Evolutionary conservation across 2,888 invertebrate genomes (phyloP), one percentile per base, ranked within the genome.

Genomic region (Eupithecia vulgata): DNA sequence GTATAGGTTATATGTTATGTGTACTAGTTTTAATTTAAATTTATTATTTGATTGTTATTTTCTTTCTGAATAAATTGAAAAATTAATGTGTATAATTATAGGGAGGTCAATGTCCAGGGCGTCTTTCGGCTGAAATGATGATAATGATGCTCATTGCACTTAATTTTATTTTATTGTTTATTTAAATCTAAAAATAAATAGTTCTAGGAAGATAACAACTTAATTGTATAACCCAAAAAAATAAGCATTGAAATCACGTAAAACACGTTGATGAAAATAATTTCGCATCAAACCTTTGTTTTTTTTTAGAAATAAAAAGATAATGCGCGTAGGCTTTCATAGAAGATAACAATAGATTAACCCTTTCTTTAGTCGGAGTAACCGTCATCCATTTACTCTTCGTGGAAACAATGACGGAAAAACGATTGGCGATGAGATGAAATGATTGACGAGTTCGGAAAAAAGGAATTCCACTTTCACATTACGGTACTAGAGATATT

Each of bases 391-490:
- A 90, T 90, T 88, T 83, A 78, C 79, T 73, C 71, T 76, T 78
- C 81, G 80, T 72, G 78, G 76, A 86, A 87, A 90, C 88, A 90
- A 90, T 83, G 79, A 64, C 21, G 76, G 80, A 57, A 52, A 21
- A 52, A 21, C 15, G 15, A 0, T 82, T 79, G 82, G 81, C 78
- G 80, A 81, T 82, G 76, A 83, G 85, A 85, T 84, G 82, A 81
- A 82, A 90, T 90, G 91, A 91, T 91, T 91, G 90, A 91, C 86
- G 90, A 89, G 79, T 64, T 34, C 73, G 75, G 78, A 74, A 77
- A 68, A 25, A 15, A 1, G 35, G 17, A 17, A 3, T 12, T 35
- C 21, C n/a, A 12, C 62, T n/a, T 21, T n/a, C 57, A 25, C 13
- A 57, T 57, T 25, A 21, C 5, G 48, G n/a, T 48, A 45, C 45